Evolutionary conservation across 2,797 vertebrate genomes (phyloP).

Genomic region (Poeciliopsis paucimaculata): DNA sequence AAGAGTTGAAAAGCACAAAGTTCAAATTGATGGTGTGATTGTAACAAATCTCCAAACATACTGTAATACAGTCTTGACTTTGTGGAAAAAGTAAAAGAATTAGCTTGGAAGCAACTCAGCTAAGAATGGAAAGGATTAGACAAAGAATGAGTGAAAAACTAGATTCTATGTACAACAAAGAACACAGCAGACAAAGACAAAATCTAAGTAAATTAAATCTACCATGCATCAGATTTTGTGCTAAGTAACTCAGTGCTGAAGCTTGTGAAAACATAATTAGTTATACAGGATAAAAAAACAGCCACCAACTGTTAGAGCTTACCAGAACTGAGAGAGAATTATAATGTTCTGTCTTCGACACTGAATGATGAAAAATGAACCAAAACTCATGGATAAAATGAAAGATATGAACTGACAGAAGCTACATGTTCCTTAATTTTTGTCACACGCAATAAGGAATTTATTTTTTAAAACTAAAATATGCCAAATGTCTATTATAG

Average conservation of each 20-base stretch:
- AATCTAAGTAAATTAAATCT: slow-evolving; percentile 5
- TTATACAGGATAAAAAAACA: neutral
- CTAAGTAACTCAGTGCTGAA: neutral
- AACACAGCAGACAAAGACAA: neutral
- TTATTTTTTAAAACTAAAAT: neutral
- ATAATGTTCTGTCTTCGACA: neutral
- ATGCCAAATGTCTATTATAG: neutral
- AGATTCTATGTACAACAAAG: neutral
- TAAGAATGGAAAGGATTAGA: neutral
- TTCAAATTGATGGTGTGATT: neutral
- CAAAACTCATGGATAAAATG: neutral
- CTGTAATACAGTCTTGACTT: neutral
- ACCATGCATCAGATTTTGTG: neutral
- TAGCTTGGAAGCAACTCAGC: neutral
- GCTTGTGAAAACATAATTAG: slow-evolving; percentile 9
- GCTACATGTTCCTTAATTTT: neutral
- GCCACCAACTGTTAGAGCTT: neutral
- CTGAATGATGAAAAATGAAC: neutral
- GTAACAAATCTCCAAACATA: neutral
- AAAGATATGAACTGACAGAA: neutral
- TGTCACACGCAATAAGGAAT: neutral
- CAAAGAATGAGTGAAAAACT: neutral
- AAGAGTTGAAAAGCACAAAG: neutral
- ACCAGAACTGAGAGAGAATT: slow-evolving; percentile 1
- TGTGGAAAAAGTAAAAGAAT: neutral